Base-by-base conservation (phyloP, 92 coral and sea anemone species). In the Zoanthus sansibaricus region DNA sequence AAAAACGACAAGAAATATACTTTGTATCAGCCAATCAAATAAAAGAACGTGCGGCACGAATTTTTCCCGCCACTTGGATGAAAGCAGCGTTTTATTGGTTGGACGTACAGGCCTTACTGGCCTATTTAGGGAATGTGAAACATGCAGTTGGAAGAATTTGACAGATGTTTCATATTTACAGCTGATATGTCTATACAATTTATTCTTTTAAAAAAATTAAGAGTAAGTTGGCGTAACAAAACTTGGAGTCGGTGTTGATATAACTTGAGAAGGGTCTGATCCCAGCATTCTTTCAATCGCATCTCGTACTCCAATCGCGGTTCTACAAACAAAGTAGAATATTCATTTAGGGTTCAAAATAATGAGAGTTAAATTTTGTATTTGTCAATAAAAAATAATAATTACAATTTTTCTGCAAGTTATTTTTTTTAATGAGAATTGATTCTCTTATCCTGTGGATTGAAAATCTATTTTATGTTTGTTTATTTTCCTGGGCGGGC, bases 241-340 rank as follows among this genome's bases (percentile, higher is more conserved):
- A 79, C 84, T 64, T n/a, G 84, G 84, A 15, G 84, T 32, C 14
- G 84, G 74, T 64, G 84, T 79, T 62, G 73, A 16, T n/a, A 79
- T 47, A 16, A 62, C 59, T 79, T 66, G 71, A 13, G 84, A 79
- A 11, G 87, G 87, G 48, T 86, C 78, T 55, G 37, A 2, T 31
- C 79, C 88, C 85, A 91, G 7, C 75, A 95, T 90, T 61, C 98
- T 67, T 25, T 80, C 74, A 42, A 95, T 79, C 31, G 96, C 96
- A 90, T 93, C 98, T 75, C 92, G 91, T 32, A 96, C 94, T 20
- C 98, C 98, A 73, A 95, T 88, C 16, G 88, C 83, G 25, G 94
- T 87, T 71, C 98, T 95, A 79, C 15, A 83, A 90, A 73, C 6
- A 77, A 72, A 33, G 66, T 48, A 10, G 42, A 20, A 54, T n/a